A percentile compares a stretch with the other conserved stretches of the same genome.
These are phyloP conservation scores for Notothenia rossii DNA, from an alignment of 2,113 vertebrate genomes.

Conservation along the genomic window DNA sequence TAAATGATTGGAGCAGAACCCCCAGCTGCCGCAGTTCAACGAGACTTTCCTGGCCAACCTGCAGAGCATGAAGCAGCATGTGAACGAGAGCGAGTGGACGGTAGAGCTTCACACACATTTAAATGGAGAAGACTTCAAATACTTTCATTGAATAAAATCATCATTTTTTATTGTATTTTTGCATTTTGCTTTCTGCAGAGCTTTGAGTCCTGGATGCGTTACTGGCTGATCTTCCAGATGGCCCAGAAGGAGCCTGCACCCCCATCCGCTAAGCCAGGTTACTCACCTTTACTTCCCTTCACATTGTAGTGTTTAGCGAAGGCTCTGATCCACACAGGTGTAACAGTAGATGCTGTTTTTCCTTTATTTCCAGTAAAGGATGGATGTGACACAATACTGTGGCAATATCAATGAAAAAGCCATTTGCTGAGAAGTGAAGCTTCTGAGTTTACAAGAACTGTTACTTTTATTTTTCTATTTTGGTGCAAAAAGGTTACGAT, in stretches of 20 bases:
- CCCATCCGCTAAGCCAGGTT: slow-evolving; percentile 57
- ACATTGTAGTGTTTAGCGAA: neutral
- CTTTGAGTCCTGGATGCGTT: slow-evolving; percentile 90
- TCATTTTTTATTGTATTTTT: neutral
- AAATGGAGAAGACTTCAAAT: neutral
- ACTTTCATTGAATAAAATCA: neutral
- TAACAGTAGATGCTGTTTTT: neutral
- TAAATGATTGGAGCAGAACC: slow-evolving; percentile 63
- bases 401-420: neutral
- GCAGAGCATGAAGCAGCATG: slow-evolving; percentile 77
- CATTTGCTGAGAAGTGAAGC: neutral
- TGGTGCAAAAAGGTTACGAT: neutral
- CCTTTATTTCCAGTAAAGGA: neutral
- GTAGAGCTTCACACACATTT: slow-evolving; percentile 61
- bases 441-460: neutral
- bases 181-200: slow-evolving; percentile 71
- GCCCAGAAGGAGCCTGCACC: slow-evolving; percentile 78
- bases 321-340: neutral
- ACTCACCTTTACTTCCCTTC: neutral
- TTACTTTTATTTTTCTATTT: neutral
- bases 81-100: slow-evolving; percentile 71
- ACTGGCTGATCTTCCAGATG: slow-evolving; percentile 91
- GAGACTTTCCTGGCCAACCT: slow-evolving; percentile 84
- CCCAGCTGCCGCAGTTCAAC: slow-evolving; percentile 85
- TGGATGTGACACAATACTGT: neutral